These are phyloP conservation scores for Arizona elegans DNA, from an alignment of 2,113 vertebrate species.

Conservation along the genomic window DNA sequence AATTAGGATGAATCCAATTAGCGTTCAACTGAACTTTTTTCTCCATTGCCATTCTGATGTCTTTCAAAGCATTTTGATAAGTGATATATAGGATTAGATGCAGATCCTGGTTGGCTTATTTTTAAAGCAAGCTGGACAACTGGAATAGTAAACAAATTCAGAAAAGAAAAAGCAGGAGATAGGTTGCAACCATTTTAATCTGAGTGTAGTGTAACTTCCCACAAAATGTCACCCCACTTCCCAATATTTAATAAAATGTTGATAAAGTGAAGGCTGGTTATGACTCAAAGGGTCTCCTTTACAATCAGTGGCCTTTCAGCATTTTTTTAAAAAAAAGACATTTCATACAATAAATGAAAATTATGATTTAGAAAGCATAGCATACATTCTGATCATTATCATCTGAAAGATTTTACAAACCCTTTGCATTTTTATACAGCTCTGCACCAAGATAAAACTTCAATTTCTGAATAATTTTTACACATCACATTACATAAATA, in stretches of 20 bases:
- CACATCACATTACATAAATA: constrained; percentile 65
- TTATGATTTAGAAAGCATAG: constrained; percentile 51
- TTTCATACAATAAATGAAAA: constrained; percentile 39
- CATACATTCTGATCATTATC: constrained; percentile 41
- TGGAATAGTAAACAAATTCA: background rate
- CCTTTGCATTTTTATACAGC: constrained; percentile 59
- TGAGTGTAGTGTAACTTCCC: constrained; percentile 59
- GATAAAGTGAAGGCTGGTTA: constrained; percentile 56
- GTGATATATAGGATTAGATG: background rate
- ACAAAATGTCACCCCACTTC: constrained; percentile 46
- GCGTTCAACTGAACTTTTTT: background rate
- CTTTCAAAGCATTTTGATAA: background rate
- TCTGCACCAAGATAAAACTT: constrained; percentile 70
- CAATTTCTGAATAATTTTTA: constrained; percentile 57
- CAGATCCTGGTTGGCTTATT: background rate
- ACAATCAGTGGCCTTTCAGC: constrained; percentile 47
- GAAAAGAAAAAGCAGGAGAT: background rate
- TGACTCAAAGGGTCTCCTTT: constrained; percentile 54
- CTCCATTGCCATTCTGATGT: background rate
- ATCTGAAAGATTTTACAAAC: constrained; percentile 51
- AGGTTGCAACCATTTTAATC: constrained; percentile 69
- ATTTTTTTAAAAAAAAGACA: constrained; percentile 36
- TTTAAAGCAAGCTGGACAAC: background rate
- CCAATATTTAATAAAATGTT: constrained; percentile 64
- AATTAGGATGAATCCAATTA: background rate